Evolutionary conservation across 2,888 invertebrate genomes (phyloP).

Genomic region (Empis stercorea): DNA sequence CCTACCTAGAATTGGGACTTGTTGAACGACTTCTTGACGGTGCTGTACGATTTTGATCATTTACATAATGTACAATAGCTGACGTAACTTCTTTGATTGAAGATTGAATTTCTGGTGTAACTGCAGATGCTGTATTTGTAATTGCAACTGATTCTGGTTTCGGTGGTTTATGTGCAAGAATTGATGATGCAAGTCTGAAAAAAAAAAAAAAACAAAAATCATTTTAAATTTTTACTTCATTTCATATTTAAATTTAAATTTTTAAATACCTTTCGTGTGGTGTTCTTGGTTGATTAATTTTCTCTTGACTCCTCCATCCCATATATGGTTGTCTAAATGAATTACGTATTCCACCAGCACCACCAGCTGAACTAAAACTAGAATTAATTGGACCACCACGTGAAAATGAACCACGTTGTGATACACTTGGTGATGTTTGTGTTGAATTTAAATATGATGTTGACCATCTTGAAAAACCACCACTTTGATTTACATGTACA

Average conservation of each 20-base stretch:
- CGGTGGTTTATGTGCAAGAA: slow-evolving; percentile 42
- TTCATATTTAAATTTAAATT: background rate
- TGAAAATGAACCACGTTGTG: slow-evolving; percentile 57
- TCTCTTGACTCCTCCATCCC: slow-evolving; percentile 80
- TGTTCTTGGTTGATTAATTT: slow-evolving; percentile 64
- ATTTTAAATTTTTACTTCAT: background rate
- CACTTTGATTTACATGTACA: slow-evolving; percentile 13
- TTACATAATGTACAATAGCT: slow-evolving; percentile 84
- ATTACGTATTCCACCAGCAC: slow-evolving; percentile 44
- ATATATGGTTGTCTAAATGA: slow-evolving; percentile 80
- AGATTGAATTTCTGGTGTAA: slow-evolving; percentile 57
- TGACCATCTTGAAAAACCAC: slow-evolving; percentile 47
- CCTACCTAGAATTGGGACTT: slow-evolving; percentile 36
- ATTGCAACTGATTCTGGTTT: slow-evolving; percentile 28
- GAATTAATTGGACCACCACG: slow-evolving; percentile 39
- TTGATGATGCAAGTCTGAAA: slow-evolving; percentile 50
- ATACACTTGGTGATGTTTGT: slow-evolving; percentile 60
- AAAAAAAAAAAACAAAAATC: background rate
- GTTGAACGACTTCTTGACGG: slow-evolving; percentile 36
- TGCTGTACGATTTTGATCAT: slow-evolving; percentile 45
- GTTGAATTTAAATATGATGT: slow-evolving; percentile 63
- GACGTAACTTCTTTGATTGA: slow-evolving; percentile 88
- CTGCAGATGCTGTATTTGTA: slow-evolving; percentile 23
- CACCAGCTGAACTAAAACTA: slow-evolving; percentile 45
- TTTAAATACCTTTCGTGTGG: slow-evolving; percentile 60